Base-by-base conservation (phyloP, 2,888 invertebrate species). In the Dicranocentrus wangi region DNA sequence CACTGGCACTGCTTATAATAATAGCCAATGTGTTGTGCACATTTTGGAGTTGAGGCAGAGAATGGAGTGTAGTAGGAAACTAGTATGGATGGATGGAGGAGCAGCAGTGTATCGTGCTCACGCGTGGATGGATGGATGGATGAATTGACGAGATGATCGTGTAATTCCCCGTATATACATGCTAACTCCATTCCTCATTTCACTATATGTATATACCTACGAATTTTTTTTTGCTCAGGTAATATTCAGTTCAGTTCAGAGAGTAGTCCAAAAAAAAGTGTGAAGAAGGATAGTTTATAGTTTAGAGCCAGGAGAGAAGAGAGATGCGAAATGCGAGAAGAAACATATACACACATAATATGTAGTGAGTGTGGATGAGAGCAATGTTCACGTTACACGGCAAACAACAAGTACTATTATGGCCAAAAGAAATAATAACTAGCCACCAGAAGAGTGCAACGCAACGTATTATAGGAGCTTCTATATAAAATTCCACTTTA, bases 361-460 rank as follows among this genome's bases (percentile, higher is more conserved):
- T n/a, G 68, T 39, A 10, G 42, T 51, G 25, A 23, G 17, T 10
- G 17, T n/a, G 3, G 28, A 19, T 19, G 65, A 63, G 53, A 73
- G 65, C 51, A 65, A 72, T 63, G 63, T 27, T 72, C 65, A 65
- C 51, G 21, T 70, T 70, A 58, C 70, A 58, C 43, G 25, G 25
- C 25, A 70, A 61, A 28, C 68, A 51, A 68, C 72, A 61, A 61
- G 47, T 72, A 61, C 43, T 60, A 47, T 28, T 65, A 66, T 10
- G 25, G 39, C 27, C 28, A 43, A 47, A n/a, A 47, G 15, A 61
- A 43, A 27, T 61, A 10, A 47, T 15, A 61, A 28, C 61, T 47
- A 72, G 23, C 27, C 51, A 68, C 15, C 51, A 28, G 27, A 60
- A 55, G 47, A 47, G 47, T 10, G 15, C 28, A 61, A 28, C 47